A percentile compares a stretch with the other conserved stretches of the same genome.
Conservation (phyloP, 2,113 vertebrate genomes). For the Heptranchias perlo region DNA sequence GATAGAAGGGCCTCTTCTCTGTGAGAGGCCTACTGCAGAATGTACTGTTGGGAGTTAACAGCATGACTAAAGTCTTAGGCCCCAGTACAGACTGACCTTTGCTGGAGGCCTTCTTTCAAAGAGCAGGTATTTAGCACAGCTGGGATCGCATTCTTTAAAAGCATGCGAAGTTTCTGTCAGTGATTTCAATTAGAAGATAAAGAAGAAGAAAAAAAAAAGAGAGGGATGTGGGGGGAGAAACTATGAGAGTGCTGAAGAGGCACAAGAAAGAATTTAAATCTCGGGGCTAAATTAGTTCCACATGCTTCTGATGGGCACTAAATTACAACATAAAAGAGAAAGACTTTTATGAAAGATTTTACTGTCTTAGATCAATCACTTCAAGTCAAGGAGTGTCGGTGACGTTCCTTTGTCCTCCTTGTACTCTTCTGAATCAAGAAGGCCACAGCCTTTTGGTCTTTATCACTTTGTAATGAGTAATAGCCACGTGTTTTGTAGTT, state of each 20-base stretch:
- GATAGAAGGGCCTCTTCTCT: slow-evolving; percentile 65
- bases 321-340: slow-evolving; percentile 49
- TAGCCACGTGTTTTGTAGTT: slow-evolving; percentile 12
- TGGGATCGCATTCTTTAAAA: slow-evolving; percentile 67
- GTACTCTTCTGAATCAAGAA: background rate
- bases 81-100: slow-evolving; percentile 59
- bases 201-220: background rate
- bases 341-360: slow-evolving; percentile 49
- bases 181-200: slow-evolving; percentile 56
- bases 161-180: slow-evolving; percentile 59
- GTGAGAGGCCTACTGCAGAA: slow-evolving; percentile 60
- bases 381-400: background rate
- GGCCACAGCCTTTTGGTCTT: background rate
- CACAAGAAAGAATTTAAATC: slow-evolving; percentile 39
- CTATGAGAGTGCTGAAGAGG: background rate
- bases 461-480: slow-evolving; percentile 17
- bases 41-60: slow-evolving; percentile 57
- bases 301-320: slow-evolving; percentile 65
- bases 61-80: slow-evolving; percentile 60
- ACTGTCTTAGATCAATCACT: slow-evolving; percentile 47
- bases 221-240: background rate
- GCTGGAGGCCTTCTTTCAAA: slow-evolving; percentile 55
- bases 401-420: background rate
- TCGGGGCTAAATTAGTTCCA: slow-evolving; percentile 65
- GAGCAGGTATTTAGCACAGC: slow-evolving; percentile 74